phyloP scores from a whole-genome alignment of 2,888 invertebrate species.

The Polydrusus tereticollis region DNA sequence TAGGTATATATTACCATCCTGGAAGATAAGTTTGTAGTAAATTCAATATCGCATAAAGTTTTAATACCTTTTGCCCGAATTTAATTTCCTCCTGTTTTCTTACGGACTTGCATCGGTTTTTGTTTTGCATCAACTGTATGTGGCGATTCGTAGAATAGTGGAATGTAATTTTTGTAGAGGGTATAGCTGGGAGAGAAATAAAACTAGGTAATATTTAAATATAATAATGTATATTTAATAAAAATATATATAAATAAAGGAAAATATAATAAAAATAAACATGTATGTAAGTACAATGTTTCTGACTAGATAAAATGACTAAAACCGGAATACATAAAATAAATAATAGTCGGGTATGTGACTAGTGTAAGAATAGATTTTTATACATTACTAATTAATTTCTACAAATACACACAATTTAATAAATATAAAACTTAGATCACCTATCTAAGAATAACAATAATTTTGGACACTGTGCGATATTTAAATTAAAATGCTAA shows the following conservation, averaged over 20 bases:
- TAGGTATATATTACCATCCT: too few relatives aligned
- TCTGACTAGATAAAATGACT: conserved; percentile 57
- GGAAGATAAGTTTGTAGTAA: too few relatives aligned
- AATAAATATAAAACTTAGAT: conserved; percentile 59
- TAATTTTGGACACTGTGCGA: conserved; percentile 59
- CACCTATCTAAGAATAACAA: conserved; percentile 56
- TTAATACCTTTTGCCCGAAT: too few relatives aligned
- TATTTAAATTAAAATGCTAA: conserved; percentile 53
- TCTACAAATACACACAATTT: conserved; percentile 59
- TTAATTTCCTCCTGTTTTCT: too few relatives aligned
- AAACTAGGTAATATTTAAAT: conserved; percentile 48
- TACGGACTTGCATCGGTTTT: too few relatives aligned
- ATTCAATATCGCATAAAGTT: too few relatives aligned
- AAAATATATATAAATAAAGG: conserved; percentile 58
- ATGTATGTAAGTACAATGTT: conserved; percentile 51
- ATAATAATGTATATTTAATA: conserved; percentile 59
- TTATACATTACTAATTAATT: conserved; percentile 54
- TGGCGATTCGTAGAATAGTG: too few relatives aligned
- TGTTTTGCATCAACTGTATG: too few relatives aligned
- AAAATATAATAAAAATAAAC: conserved; percentile 56
- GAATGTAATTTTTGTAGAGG: too few relatives aligned
- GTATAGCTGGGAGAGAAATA: background rate
- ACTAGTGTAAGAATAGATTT: conserved; percentile 56
- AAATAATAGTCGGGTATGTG: conserved; percentile 53
- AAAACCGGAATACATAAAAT: conserved; percentile 53